Conservation (phyloP, 2,888 invertebrate species). For the Anaspis maculata region DNA sequence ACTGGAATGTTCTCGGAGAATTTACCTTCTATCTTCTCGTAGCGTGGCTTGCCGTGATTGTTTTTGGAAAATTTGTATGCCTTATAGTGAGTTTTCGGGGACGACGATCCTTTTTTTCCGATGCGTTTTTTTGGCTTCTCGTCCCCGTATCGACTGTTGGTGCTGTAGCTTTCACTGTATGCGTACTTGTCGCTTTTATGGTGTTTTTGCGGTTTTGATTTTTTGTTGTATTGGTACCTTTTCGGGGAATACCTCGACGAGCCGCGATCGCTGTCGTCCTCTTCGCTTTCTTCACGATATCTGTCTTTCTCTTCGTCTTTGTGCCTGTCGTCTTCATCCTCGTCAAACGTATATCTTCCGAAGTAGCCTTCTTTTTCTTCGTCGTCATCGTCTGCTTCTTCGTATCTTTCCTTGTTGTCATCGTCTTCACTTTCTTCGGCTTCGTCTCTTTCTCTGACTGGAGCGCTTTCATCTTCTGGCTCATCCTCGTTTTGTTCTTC, state of each 20-base stretch:
- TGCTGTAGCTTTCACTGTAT: constrained; percentile 17
- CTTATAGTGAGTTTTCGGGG: constrained; percentile 14
- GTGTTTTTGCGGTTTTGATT: constrained; percentile 12
- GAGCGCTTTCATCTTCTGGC: constrained; percentile 13
- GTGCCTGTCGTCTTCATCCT: constrained; percentile 16
- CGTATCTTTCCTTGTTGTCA: constrained; percentile 8
- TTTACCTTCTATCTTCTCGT: constrained; percentile 22
- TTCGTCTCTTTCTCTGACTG: constrained; percentile 16
- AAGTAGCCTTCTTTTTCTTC: constrained; percentile 15
- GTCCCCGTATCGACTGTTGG: constrained; percentile 18
- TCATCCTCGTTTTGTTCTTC: constrained; percentile 15
- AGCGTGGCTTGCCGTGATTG: constrained; percentile 10
- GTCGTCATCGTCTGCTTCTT: constrained; percentile 16
- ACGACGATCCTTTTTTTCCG: not conserved
- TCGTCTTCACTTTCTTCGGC: constrained; percentile 13
- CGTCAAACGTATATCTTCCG: constrained; percentile 17
- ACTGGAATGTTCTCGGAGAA: constrained; percentile 27
- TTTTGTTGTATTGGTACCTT: constrained; percentile 10
- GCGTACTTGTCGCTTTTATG: constrained; percentile 16
- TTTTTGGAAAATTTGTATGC: constrained; percentile 12
- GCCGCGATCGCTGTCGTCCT: constrained; percentile 21
- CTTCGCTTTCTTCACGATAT: constrained; percentile 17
- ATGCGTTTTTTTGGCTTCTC: not conserved
- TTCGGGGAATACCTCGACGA: constrained; percentile 17
- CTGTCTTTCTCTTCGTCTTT: constrained; percentile 14